Evolutionary conservation across 2,888 invertebrate species (phyloP).

Genomic region (Thalpophila matura): DNA sequence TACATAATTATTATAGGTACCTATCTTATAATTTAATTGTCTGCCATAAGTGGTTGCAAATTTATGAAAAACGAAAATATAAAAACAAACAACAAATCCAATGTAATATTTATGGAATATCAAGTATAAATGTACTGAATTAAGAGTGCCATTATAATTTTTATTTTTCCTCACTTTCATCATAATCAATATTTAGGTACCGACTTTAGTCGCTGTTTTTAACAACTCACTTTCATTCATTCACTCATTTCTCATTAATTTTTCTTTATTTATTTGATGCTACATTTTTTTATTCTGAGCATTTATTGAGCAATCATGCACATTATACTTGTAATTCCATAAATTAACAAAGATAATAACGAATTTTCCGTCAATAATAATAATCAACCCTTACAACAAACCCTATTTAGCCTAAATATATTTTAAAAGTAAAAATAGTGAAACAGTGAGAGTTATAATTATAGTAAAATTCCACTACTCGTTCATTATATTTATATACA

Average conservation of each 20-base stretch:
- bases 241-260: conserved; percentile 24
- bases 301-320: conserved; percentile 53
- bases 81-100: conserved; percentile 34
- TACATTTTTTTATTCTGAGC: conserved; percentile 44
- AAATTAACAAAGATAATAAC: conserved; percentile 32
- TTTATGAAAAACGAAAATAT: conserved; percentile 21
- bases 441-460: conserved; percentile 84
- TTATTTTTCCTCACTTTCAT: conserved; percentile 25
- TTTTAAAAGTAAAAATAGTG: conserved; percentile 79
- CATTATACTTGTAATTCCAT: conserved; percentile 52
- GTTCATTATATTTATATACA: conserved; percentile 76
- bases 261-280: conserved; percentile 42
- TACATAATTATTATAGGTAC: no score
- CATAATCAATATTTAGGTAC: conserved; percentile 16
- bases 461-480: conserved; percentile 83
- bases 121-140: conserved; percentile 48
- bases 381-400: conserved; percentile 64
- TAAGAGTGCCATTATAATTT: conserved; percentile 12
- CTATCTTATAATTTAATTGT: conserved; percentile 35
- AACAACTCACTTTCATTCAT: conserved; percentile 20
- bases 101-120: conserved; percentile 46
- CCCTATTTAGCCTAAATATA: conserved; percentile 74
- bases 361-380: conserved; percentile 40
- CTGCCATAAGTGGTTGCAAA: conserved; percentile 43
- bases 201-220: conserved; percentile 29